Evolutionary conservation across 2,113 vertebrate species (phyloP), one percentile per base, ranked within the genome.

Genomic region (Pseudorasbora parva): DNA sequence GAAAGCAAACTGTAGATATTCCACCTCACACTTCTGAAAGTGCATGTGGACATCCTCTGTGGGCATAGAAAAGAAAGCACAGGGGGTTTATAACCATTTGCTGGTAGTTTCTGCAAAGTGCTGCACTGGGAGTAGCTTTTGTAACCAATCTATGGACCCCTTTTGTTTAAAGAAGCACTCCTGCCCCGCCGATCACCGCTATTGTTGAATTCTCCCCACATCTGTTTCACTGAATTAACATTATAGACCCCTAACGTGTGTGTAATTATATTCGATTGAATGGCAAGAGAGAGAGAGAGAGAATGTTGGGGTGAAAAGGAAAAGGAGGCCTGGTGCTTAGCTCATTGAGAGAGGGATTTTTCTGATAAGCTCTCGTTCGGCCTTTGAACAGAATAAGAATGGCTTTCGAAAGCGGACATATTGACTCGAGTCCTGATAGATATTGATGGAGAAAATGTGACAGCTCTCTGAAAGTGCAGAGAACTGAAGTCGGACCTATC

Each of bases 1-100:
- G 92, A 99, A 99, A 88, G 96, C 96, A 83, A 99, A 99, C 87
- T 99, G 97, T 89, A 99, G 94, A 91, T 98, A 99, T 88, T 95
- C 95, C 90, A 99, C 97, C 85, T 99, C 97, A 25, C 97, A 96
- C 84, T 93, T 96, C 43, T 97, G 96, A 93, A 99, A 94, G 92
- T 99, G 97, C 83, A 91, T 93, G 74, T 99, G 98, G 73, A 99
- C 95, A 71, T 93, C 96, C 82, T 97, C 98, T 99, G 94, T 17
- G 66, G 78, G 27, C 78, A 0, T 91, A 76, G 92, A 88, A 79
- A 25, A 49, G 30, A 77, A 27, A 68, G 43, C 33, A 60, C n/a
- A 9, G 27, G 17, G 74, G 59, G 10, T 27, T 79, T 49, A 66
- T 27, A 27, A 17, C 17, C 5, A 49, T 66, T 59, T 45, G 15